Evolutionary conservation across 2,113 vertebrate species (phyloP), one percentile per base, ranked within the genome.

Genomic region (Odocoileus hemionus): DNA sequence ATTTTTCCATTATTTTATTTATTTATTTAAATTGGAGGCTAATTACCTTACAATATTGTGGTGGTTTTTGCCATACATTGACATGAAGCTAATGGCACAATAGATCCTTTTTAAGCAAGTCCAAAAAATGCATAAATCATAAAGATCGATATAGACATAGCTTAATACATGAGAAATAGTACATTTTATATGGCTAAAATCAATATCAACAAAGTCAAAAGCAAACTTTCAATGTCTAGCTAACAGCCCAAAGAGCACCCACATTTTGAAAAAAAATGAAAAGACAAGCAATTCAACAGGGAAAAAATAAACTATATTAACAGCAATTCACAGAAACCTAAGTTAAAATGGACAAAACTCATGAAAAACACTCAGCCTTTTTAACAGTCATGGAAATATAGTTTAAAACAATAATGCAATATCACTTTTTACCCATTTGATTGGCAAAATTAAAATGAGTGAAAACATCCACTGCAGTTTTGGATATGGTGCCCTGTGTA

Each of bases 261-360:
- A 33, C 17, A 58, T 64, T 80, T 86, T 95, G 57, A 74, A 43
- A 36, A 60, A 84, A 54, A 67, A 67, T 3, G 26, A 43, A 52
- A 91, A 19, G 13, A 45, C 16, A 86, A 39, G 60, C 57, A 94
- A 57, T 33, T 16, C 33, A 90, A 58, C 36, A 93, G 12, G 4
- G 21, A 43, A 76, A 76, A 61, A 50, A 82, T 14, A 36, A 93
- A 82, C 23, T 54, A 67, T 80, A 96, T 15, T 1, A 84, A 23
- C 23, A 61, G 4, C 17, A 45, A 80, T 61, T 96, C 23, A 85
- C 21, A 93, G 43, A 89, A 91, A 88, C 1, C 7, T 33, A 78
- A 89, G 21, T 96, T 70, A 23, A 80, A 94, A 47, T 82, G 16
- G 30, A 92, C 43, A 88, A 94, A 57, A 17, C 4, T 57, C 45